Evolutionary conservation across 2,888 invertebrate genomes (phyloP).

Genomic region (Lordiphosa fenestrarum): DNA sequence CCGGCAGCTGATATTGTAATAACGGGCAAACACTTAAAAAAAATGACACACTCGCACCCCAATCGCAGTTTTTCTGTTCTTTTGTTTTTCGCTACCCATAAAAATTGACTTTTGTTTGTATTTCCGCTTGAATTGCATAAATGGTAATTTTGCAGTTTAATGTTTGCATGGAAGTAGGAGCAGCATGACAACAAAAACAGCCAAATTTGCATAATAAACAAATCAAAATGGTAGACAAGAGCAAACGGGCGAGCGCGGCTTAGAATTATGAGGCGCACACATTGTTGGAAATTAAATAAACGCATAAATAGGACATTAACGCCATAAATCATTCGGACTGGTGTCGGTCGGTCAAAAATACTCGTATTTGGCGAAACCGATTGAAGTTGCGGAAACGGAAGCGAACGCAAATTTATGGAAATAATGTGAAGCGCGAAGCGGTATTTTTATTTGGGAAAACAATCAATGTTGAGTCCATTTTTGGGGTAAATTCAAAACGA

Average conservation of each 20-base stretch:
- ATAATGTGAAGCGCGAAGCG: conserved; percentile 43
- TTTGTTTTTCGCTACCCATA: conserved; percentile 38
- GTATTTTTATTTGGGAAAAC: conserved; percentile 7
- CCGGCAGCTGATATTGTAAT: conserved; percentile 72
- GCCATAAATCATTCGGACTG: conserved; percentile 68
- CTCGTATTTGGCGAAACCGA: conserved; percentile 38
- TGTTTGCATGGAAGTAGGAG: conserved; percentile 50
- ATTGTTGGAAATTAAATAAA: conserved; percentile 64
- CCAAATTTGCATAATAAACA: conserved; percentile 71
- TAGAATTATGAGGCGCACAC: conserved; percentile 46
- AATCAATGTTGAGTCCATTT: conserved; percentile 31
- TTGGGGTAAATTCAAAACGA: conserved; percentile 49
- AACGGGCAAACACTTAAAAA: conserved; percentile 68
- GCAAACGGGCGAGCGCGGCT: conserved; percentile 6
- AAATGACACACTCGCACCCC: conserved; percentile 42
- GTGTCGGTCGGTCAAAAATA: conserved; percentile 52
- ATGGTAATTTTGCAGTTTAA: conserved; percentile 75
- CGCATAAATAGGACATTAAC: conserved; percentile 72
- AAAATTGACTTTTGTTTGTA: conserved; percentile 76
- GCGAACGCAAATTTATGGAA: conserved; percentile 72
- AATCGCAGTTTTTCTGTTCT: conserved; percentile 14
- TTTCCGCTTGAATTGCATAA: conserved; percentile 76
- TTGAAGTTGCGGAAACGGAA: conserved; percentile 69
- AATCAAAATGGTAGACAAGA: conserved; percentile 56
- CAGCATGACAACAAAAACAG: conserved; percentile 16